phyloP scores from a whole-genome alignment of 2,888 invertebrate species.

The Leucophenga montana region DNA sequence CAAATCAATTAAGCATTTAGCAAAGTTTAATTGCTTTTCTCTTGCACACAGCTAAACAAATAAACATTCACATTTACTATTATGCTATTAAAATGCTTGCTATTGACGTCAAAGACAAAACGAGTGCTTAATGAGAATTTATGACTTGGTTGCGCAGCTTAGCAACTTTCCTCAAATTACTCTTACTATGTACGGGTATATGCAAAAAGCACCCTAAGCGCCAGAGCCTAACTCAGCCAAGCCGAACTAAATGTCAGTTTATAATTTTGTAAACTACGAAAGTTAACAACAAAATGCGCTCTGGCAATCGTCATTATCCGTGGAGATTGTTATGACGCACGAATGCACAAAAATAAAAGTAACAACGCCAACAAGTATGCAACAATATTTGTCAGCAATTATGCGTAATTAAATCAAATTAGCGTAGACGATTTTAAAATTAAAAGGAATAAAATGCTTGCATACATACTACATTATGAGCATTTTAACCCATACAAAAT shows the following conservation, averaged over 20 bases:
- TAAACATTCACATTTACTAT: too few species aligned
- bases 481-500: background rate
- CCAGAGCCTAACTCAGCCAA: background rate
- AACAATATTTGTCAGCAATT: background rate
- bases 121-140: background rate
- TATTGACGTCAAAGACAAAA: conserved; percentile 5
- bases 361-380: background rate
- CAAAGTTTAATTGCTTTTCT: conserved; percentile 12
- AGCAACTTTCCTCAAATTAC: too few species aligned
- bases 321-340: conserved; percentile 5
- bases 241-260: background rate
- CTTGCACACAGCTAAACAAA: background rate
- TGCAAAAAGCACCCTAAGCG: too few species aligned
- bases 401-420: conserved; percentile 15
- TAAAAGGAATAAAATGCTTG: background rate
- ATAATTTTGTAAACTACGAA: background rate
- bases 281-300: background rate
- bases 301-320: background rate
- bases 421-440: background rate
- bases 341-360: background rate
- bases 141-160: conserved; percentile 8
- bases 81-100: too few species aligned
- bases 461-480: background rate
- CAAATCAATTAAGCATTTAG: conserved; percentile 11
- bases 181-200: too few species aligned